phyloP scores from a whole-genome alignment of 1,140 invertebrate species.

The Prorops nasuta region DNA sequence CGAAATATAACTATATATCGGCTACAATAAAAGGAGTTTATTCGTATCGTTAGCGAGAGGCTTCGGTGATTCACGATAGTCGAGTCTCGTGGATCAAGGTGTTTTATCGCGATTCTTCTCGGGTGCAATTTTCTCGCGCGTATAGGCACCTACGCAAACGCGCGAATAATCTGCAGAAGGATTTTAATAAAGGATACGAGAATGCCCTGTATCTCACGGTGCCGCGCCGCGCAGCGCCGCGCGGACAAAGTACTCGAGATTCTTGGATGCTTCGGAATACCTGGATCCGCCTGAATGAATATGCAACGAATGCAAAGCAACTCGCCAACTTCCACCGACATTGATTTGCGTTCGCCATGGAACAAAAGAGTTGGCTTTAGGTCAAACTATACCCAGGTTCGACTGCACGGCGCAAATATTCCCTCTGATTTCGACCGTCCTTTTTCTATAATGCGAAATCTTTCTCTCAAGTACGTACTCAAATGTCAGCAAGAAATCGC shows the following conservation, averaged over 20 bases:
- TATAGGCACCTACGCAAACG: neutral
- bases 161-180: neutral
- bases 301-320: constrained; percentile 44
- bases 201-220: constrained; percentile 18
- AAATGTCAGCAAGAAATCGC: too few relatives aligned
- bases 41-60: too few relatives aligned
- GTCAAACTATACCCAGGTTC: constrained; percentile 27
- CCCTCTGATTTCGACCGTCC: constrained; percentile 18
- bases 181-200: constrained; percentile 40
- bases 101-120: too few relatives aligned
- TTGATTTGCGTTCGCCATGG: constrained; percentile 35
- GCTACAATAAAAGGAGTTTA: too few relatives aligned
- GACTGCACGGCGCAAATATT: constrained; percentile 24
- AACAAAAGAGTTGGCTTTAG: constrained; percentile 42
- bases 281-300: constrained; percentile 36
- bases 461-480: too few relatives aligned
- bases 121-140: too few relatives aligned
- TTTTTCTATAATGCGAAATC: too few relatives aligned
- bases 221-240: constrained; percentile 3
- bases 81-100: too few relatives aligned
- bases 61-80: too few relatives aligned
- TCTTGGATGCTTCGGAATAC: constrained; percentile 35
- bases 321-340: constrained; percentile 30
- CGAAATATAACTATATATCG: too few relatives aligned
- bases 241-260: constrained; percentile 40